Conservation (phyloP, 2,797 vertebrate genomes). For the Manis crassicaudata region DNA sequence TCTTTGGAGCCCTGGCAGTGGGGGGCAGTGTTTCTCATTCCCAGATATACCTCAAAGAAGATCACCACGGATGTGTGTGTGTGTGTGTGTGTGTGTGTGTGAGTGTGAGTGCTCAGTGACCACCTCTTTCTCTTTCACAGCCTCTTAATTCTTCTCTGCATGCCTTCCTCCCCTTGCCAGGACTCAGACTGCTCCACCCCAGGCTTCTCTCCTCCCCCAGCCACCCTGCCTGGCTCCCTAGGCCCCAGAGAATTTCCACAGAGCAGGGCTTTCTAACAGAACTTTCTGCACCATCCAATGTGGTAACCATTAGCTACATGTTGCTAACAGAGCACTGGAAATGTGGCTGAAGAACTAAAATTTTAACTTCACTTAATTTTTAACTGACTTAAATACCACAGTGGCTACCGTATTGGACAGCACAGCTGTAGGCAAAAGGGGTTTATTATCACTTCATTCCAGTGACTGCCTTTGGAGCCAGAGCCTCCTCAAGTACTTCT, state of each 20-base stretch:
- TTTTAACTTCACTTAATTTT: background rate
- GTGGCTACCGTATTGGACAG: background rate
- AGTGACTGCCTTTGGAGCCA: constrained; percentile 66
- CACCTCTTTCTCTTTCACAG: background rate
- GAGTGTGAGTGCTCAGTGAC: too few species aligned
- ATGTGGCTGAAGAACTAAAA: background rate
- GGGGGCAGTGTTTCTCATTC: background rate
- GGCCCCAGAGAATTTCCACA: constrained; percentile 5
- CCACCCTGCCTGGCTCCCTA: background rate
- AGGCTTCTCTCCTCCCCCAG: background rate
- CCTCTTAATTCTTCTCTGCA: background rate
- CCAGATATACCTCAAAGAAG: background rate
- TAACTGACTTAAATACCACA: background rate
- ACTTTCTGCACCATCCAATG: background rate
- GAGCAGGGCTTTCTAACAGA: background rate
- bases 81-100: too few species aligned
- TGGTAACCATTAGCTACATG: accelerated
- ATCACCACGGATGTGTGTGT: too few species aligned
- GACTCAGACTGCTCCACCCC: background rate
- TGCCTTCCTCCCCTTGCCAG: background rate
- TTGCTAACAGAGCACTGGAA: background rate
- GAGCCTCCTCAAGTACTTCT: constrained; percentile 14
- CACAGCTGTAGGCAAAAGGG: background rate
- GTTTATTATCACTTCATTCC: constrained; percentile 69
- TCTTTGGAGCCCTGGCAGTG: background rate